Base-by-base conservation (phyloP, 2,888 invertebrate species). In the Lordiphosa fenestrarum region DNA sequence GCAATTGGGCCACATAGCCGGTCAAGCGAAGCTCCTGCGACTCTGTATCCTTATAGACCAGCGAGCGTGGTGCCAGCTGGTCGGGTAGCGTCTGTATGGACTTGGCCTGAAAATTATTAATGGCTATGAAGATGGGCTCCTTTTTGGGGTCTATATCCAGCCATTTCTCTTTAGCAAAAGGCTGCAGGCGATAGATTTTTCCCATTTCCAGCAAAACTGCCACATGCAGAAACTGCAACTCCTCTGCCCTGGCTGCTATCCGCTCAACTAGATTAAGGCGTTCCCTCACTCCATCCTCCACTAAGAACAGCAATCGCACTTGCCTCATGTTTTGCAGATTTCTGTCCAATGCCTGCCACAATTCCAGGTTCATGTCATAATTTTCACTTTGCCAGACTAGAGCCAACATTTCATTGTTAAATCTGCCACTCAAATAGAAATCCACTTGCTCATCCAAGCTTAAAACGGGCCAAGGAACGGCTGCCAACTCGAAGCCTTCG, bases 241-340 rank as follows among this genome's bases (percentile, higher is more conserved):
- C 1, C 9, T 38, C 37, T 0, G 64, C 40, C 0, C 46, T 48
- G 1, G 7, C 4, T 1, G 60, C 49, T 37, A 74, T 6, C 1
- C 53, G 52, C 1, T 39, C 1, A 0, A 36, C 4, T n/a, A 30
- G 30, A 30, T 30, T 30, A 30, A 3, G 38, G 37, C 7, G n/a
- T 21, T 7, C 6, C 10, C 3, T 21, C 2, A 30, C 30, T 6
- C 41, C 40, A 35, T 39, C 44, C 15, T 12, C 36, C 5, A 42
- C 21, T 0, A 15, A n/a, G 6, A 60, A 7, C 3, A 60, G 13
- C 4, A 30, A 30, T 2, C 80, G 44, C 4, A 61, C 49, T 5
- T 74, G 62, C 0, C 82, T 60, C 72, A 76, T 82, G 25, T 76
- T 74, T 15, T 53, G 6, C 4, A 82, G 59, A 57, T 63, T 70